These are phyloP conservation scores for Spatula clypeata DNA, from an alignment of 2,797 vertebrate species.

Conservation along the genomic window DNA sequence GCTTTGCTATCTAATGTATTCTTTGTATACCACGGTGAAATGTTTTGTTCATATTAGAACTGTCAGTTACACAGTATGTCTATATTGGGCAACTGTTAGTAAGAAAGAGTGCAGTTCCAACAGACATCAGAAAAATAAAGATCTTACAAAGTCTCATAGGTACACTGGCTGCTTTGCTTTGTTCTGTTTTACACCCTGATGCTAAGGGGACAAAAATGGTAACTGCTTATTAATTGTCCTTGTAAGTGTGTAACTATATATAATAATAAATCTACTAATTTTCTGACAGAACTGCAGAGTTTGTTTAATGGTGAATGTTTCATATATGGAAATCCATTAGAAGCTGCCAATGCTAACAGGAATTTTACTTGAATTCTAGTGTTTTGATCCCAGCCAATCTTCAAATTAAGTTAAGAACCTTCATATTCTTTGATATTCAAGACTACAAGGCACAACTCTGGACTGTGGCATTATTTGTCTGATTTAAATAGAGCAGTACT, in stretches of 20 bases:
- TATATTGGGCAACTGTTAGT: not conserved
- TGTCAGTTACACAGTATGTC: not conserved
- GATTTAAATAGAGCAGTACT: not conserved
- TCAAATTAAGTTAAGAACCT: not conserved
- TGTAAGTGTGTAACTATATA: constrained; percentile 41
- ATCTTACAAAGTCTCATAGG: not conserved
- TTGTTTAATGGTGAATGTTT: constrained; percentile 22
- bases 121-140: not conserved
- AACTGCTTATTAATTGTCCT: constrained; percentile 17
- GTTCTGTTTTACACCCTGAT: not conserved
- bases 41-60: not conserved
- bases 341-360: not conserved
- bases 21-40: not conserved
- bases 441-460: not conserved
- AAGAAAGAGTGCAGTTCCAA: not conserved
- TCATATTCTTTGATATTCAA: not conserved
- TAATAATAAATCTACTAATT: constrained; percentile 28
- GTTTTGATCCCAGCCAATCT: not conserved
- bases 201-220: not conserved
- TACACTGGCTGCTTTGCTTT: not conserved
- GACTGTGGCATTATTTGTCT: not conserved
- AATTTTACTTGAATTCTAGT: not conserved
- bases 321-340: not conserved
- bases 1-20: not conserved
- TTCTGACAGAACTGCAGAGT: constrained; percentile 16